phyloP scores from a whole-genome alignment of 1,140 invertebrate species.

The Metaphire vulgaris region DNA sequence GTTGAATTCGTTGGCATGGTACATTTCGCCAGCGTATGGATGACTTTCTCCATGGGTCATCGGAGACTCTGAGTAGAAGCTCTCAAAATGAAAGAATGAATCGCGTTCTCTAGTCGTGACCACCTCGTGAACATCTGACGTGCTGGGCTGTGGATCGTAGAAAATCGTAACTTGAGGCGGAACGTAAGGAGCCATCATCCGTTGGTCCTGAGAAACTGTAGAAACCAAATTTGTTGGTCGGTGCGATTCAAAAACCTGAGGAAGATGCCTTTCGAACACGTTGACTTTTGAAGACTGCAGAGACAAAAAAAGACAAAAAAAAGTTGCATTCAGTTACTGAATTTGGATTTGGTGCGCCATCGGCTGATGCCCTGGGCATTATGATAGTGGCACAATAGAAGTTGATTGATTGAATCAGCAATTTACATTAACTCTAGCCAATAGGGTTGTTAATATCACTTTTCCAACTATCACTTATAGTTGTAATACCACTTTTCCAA shows the following conservation, averaged over 20 bases:
- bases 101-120: neutral
- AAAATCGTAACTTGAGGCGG: neutral
- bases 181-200: neutral
- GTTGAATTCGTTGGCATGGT: neutral
- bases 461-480: too few relatives aligned
- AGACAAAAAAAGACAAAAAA: too few relatives aligned
- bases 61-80: neutral
- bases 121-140: neutral
- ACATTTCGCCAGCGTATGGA: neutral
- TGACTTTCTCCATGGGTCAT: neutral
- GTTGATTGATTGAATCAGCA: too few relatives aligned
- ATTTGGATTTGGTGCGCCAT: too few relatives aligned
- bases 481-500: too few relatives aligned
- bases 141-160: neutral
- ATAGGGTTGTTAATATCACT: too few relatives aligned
- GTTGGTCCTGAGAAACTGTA: neutral
- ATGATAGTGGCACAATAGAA: too few relatives aligned
- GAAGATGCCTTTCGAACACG: neutral
- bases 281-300: too few relatives aligned
- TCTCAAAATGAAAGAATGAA: neutral
- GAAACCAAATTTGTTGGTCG: neutral
- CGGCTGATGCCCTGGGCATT: too few relatives aligned
- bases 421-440: too few relatives aligned
- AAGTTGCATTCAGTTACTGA: too few relatives aligned
- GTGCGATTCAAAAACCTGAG: neutral